These are phyloP conservation scores for Micromussa lordhowensis DNA, from an alignment of 92 coral and sea anemone species.

Conservation along the genomic window DNA sequence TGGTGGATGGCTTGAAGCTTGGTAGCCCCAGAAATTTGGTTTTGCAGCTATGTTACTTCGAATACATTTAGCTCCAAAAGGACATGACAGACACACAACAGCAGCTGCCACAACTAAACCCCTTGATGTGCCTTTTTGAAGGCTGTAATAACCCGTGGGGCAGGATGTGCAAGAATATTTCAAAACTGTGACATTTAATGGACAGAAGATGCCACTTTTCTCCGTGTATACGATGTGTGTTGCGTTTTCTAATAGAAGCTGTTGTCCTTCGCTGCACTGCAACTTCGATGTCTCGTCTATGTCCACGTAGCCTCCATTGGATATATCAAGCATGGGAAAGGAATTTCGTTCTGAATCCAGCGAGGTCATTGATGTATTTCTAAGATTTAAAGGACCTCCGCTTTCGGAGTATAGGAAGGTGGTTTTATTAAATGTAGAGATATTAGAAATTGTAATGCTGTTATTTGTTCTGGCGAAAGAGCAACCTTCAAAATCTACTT, in stretches of 20 bases:
- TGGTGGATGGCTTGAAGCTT: not conserved
- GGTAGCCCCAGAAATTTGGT: constrained; percentile 77
- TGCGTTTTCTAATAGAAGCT: constrained; percentile 21
- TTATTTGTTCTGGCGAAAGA: constrained; percentile 6
- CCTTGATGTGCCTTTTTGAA: constrained; percentile 55
- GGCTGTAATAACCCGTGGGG: constrained; percentile 62
- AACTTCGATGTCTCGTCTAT: constrained; percentile 26
- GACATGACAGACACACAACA: constrained; percentile 63
- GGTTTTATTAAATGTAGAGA: not conserved
- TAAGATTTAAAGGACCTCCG: constrained; percentile 23
- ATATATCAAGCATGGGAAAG: constrained; percentile 13
- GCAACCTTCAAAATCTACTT: constrained; percentile 20
- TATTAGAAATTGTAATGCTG: not conserved
- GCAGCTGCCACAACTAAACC: constrained; percentile 30
- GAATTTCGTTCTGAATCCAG: not conserved
- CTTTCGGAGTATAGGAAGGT: constrained; percentile 30
- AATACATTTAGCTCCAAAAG: constrained; percentile 69
- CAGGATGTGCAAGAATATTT: constrained; percentile 58
- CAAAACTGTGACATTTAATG: constrained; percentile 19
- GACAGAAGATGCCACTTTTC: not conserved
- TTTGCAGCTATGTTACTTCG: constrained; percentile 64
- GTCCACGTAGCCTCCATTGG: constrained; percentile 40
- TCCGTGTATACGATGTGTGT: constrained; percentile 32
- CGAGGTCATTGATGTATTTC: constrained; percentile 38
- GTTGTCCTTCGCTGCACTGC: constrained; percentile 23